Evolutionary conservation across 2,797 vertebrate species (phyloP).

Genomic region (Sebastes diaconus): DNA sequence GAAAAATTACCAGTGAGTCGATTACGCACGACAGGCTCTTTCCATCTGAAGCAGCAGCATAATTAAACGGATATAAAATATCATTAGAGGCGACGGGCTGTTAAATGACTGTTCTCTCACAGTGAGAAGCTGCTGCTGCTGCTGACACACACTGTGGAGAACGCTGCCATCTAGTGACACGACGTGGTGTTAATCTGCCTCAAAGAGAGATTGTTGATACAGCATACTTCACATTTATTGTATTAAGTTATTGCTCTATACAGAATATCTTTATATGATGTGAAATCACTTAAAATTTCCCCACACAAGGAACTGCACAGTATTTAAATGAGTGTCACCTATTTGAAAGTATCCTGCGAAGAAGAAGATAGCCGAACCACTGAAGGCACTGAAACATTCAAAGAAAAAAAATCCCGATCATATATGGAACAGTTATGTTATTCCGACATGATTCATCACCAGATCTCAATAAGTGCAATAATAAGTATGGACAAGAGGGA

Average conservation of each 20-base stretch:
- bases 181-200: background rate
- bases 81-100: conserved; percentile 72
- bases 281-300: background rate
- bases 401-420: conserved; percentile 1
- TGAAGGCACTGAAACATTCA: conserved; percentile 55
- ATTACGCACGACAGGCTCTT: conserved; percentile 64
- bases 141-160: background rate
- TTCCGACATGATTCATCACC: background rate
- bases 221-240: conserved; percentile 37
- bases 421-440: background rate
- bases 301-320: conserved; percentile 13
- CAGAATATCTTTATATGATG: background rate
- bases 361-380: background rate
- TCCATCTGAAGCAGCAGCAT: conserved; percentile 65
- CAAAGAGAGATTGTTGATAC: background rate
- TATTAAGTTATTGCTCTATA: background rate
- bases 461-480: background rate
- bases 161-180: conserved; percentile 72
- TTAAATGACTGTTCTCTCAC: conserved; percentile 48
- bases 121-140: background rate
- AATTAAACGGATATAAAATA: conserved; percentile 78
- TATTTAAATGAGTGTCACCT: background rate
- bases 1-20: conserved; percentile 64
- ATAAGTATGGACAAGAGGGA: background rate
- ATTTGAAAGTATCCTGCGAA: background rate